Evolutionary conservation across 2,113 vertebrate species (phyloP), one percentile per base, ranked within the genome.

Genomic region (Brienomyrus longianalis): DNA sequence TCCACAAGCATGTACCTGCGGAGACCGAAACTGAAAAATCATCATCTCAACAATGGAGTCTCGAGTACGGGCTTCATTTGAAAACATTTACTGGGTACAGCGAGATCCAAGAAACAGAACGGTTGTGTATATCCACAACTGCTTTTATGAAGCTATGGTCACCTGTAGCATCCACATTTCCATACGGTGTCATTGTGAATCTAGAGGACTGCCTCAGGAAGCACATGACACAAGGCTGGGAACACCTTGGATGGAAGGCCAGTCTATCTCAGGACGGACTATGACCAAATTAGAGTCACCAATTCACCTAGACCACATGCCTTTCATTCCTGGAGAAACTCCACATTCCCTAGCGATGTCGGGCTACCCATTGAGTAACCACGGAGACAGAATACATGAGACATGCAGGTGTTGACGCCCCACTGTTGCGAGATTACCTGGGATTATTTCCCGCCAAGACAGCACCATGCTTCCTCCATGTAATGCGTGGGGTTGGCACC

Each of bases 381-480:
- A 19, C 39, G 5, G 31, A 39, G 70, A 39, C 35, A 39, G 13
- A 80, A 39, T 80, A 80, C 0, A 19, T 2, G 5, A 80, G 35
- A 19, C 62, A 31, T 70, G 62, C 62, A 70, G n/a, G 62, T 13
- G 9, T 13, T 54, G 27, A 39, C 3, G 31, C 21, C 31, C 54
- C 21, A 6, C 10, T 43, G 23, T 15, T 59, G 35, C 17, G 4
- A 21, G n/a, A 70, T 92, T 95, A 97, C 97, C 97, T 96, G 0
- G 94, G 91, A 84, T 91, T 97, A 93, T 94, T 97, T 91, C 93
- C 97, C 52, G 95, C 89, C 77, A 99, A 88, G 92, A 98, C 13
- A 45, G 95, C 93, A 2, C 98, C 98, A 77, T 99, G 97, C 93
- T 99, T 99, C 92, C 98, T 98, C 98, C 98, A 99, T 0, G 97